Conservation (phyloP, 2,888 invertebrate species). For the Trisateles emortualis region DNA sequence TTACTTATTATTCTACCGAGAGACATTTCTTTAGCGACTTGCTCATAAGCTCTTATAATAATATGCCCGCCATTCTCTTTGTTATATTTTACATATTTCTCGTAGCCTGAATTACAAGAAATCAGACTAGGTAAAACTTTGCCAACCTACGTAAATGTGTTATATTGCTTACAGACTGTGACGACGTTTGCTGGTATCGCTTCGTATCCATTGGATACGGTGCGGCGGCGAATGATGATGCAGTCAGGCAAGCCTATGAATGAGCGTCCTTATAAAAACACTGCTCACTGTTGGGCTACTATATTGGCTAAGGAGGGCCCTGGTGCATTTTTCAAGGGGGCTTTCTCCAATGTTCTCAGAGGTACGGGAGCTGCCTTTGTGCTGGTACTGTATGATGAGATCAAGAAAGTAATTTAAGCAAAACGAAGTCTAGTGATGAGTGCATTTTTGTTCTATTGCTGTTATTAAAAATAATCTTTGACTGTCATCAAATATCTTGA, state of each 20-base stretch:
- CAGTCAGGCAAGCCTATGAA: constrained; percentile 93
- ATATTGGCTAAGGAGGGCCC: constrained; percentile 93
- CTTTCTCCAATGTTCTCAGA: constrained; percentile 96
- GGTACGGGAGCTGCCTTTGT: constrained; percentile 98
- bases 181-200: constrained; percentile 94
- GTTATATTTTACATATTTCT: too few relatives aligned
- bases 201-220: constrained; percentile 98
- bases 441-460: not conserved
- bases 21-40: too few relatives aligned
- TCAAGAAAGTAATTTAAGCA: constrained; percentile 89
- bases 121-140: too few relatives aligned
- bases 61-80: too few relatives aligned
- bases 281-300: constrained; percentile 95
- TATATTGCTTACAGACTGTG: constrained; percentile 77
- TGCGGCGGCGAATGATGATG: constrained; percentile 99
- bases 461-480: too few relatives aligned
- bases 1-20: too few relatives aligned
- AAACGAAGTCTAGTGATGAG: not conserved
- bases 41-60: too few relatives aligned
- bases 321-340: constrained; percentile 97
- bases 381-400: constrained; percentile 95
- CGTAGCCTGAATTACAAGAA: too few relatives aligned
- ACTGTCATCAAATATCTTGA: too few relatives aligned
- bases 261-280: constrained; percentile 95
- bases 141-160: too few relatives aligned